Evolutionary conservation across 2,797 vertebrate genomes (phyloP), one percentile per base, ranked within the genome.

Genomic region (Rhabdophis nuchalis): DNA sequence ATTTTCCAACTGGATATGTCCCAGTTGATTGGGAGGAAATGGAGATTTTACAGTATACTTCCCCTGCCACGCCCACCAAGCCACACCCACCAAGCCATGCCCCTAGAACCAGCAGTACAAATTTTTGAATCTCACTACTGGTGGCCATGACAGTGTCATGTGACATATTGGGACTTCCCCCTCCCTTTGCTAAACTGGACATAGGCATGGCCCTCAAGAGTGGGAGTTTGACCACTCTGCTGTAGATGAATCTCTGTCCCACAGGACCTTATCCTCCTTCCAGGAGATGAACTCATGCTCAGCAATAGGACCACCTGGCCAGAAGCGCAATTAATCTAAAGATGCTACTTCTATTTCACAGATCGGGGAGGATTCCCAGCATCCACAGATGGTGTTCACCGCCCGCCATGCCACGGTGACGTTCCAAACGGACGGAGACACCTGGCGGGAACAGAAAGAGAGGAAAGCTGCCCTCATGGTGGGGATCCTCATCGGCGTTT

Each of bases 371-470:
- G 97, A 98, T 1, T 95, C 97, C 0, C 98, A 97, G 92, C 98
- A 98, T 95, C 98, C 99, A 0, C 98, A 99, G 98, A 98, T 98
- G 98, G 98, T 98, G 94, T 99, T 99, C 96, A 98, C 98, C 0
- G 98, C 97, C 93, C 98, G 98, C 50, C 98, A 98, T 0, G 98
- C 98, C 91, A 98, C 98, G 0, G 98, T 99, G 94, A 98, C 99
- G 5, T 98, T 99, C 98, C 99, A 99, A 98, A 98, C 98, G 0
- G 98, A 99, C 0, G 98, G 98, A 10, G 99, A 99, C 94, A 98
- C 98, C 0, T 99, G 99, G 99, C 97, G 98, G 18, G 99, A 99
- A 95, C 99, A 99, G 98, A 99, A 99, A 96, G 99, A 99, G 95
- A 99, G 98, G 94, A 98, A 97, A 92, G 99, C 99, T 0, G 99